Conservation (phyloP, 2,797 vertebrate genomes). For the Epinephelus awoara region DNA sequence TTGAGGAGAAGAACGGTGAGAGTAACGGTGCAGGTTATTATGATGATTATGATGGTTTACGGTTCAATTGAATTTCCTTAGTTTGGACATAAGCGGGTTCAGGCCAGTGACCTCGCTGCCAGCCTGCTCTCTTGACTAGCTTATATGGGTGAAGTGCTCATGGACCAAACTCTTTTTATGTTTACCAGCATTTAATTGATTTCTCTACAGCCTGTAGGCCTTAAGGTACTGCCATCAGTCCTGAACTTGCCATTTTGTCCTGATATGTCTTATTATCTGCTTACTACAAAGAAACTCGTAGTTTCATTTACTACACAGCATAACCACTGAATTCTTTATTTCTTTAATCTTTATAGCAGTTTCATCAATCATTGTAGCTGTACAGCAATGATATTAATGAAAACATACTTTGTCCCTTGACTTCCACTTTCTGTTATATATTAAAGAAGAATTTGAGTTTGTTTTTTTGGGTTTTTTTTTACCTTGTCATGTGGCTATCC, state of each 20-base stretch:
- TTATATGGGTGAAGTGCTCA: constrained; percentile 59
- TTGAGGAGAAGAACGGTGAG: constrained; percentile 31
- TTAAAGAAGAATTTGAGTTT: neutral
- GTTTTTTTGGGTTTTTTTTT: neutral
- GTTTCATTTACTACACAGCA: constrained; percentile 1
- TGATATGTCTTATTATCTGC: neutral
- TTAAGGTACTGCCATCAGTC: constrained; percentile 18
- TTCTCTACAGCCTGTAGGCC: constrained; percentile 23
- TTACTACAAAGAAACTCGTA: constrained; percentile 4
- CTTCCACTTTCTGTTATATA: neutral
- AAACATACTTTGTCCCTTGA: neutral
- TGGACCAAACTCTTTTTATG: constrained; percentile 47
- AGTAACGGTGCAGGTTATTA: constrained; percentile 62
- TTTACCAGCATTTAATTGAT: constrained; percentile 36
- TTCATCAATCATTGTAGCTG: neutral
- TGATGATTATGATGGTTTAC: constrained; percentile 40
- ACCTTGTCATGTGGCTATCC: neutral
- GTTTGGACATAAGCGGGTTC: constrained; percentile 42
- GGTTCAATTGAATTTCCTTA: constrained; percentile 49
- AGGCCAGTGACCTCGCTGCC: constrained; percentile 48
- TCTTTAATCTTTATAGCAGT: neutral
- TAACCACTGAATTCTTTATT: neutral
- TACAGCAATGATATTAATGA: neutral
- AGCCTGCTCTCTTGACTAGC: constrained; percentile 63
- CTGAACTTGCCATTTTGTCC: constrained; percentile 39